phyloP scores from a whole-genome alignment of 2,113 vertebrate species.

The Tyrannus savana region DNA sequence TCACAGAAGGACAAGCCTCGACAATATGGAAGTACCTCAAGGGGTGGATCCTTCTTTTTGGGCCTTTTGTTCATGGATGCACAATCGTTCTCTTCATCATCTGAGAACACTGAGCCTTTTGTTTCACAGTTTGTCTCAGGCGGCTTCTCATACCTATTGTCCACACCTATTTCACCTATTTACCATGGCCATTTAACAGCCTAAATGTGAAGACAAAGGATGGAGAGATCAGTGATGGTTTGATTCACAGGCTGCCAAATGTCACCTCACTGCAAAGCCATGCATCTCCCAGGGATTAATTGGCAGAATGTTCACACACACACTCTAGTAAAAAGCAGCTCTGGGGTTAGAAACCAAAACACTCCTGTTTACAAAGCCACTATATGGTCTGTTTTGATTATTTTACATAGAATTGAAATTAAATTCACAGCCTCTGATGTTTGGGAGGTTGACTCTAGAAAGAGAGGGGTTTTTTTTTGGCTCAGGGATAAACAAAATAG shows the following conservation, averaged over 20 bases:
- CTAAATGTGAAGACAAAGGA: constrained; percentile 71
- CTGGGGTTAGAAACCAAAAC: constrained; percentile 14
- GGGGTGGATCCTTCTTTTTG: constrained; percentile 67
- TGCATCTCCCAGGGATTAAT: constrained; percentile 53
- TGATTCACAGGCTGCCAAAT: background rate
- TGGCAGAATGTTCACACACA: background rate
- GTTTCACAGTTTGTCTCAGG: constrained; percentile 67
- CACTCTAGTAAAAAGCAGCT: background rate
- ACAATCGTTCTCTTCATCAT: constrained; percentile 74
- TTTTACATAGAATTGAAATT: background rate
- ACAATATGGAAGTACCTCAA: constrained; percentile 75
- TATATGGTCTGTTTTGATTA: background rate
- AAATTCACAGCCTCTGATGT: background rate
- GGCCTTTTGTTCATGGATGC: constrained; percentile 64
- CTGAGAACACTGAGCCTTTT: constrained; percentile 74
- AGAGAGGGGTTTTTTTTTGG: background rate
- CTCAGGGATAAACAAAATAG: background rate
- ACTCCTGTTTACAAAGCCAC: background rate
- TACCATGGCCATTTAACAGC: constrained; percentile 67
- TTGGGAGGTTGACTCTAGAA: background rate
- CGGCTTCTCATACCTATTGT: constrained; percentile 70
- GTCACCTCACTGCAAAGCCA: constrained; percentile 30
- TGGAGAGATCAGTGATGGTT: constrained; percentile 23
- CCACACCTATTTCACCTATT: constrained; percentile 77
- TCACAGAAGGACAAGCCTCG: background rate